These are phyloP conservation scores for Temnothorax unifasciatus DNA, from an alignment of 2,888 invertebrate species.

Conservation along the genomic window DNA sequence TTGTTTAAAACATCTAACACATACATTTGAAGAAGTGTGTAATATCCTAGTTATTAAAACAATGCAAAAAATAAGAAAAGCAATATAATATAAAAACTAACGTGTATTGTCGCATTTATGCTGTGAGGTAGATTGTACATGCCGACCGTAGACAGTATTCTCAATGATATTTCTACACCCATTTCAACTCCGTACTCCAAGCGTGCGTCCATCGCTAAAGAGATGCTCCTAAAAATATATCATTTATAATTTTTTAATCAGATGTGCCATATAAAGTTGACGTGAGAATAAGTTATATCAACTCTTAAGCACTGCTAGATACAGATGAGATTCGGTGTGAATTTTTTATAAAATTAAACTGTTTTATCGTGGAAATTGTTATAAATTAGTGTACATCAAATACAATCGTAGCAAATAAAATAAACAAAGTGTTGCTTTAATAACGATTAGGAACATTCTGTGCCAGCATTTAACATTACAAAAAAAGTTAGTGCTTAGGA, in stretches of 20 bases:
- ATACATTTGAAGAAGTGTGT: not conserved
- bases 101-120: slow-evolving; percentile 86
- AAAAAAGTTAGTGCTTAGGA: not conserved
- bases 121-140: slow-evolving; percentile 89
- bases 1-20: not conserved
- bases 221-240: slow-evolving; percentile 86
- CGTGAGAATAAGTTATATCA: not conserved
- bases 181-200: slow-evolving; percentile 93
- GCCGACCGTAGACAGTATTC: slow-evolving; percentile 90
- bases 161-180: slow-evolving; percentile 91
- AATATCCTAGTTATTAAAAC: not conserved
- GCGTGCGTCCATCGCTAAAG: slow-evolving; percentile 92
- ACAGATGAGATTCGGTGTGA: not conserved
- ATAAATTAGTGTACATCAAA: not conserved
- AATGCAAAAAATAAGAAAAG: not conserved
- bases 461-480: not conserved
- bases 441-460: not conserved
- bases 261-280: not conserved
- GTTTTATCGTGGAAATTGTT: not conserved
- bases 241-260: slow-evolving; percentile 18
- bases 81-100: slow-evolving; percentile 84
- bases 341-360: not conserved
- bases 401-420: not conserved
- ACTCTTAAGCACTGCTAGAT: not conserved
- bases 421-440: not conserved